Evolutionary conservation across 2,113 vertebrate genomes (phyloP).

Genomic region (Aplodontia rufa): DNA sequence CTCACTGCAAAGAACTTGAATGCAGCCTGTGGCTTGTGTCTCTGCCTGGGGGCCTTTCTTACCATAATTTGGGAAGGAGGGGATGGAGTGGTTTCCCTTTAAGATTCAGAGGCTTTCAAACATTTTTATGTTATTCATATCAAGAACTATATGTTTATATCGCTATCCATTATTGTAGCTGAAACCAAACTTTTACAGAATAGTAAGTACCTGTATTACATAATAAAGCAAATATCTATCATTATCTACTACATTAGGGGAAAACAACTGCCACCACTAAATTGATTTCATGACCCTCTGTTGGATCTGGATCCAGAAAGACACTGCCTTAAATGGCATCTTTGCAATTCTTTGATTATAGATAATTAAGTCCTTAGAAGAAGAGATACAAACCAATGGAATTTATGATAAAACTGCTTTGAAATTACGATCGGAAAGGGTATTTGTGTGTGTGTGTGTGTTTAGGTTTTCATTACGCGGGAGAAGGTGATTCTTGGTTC

Average conservation of each 20-base stretch:
- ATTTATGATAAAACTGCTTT: conserved; percentile 48
- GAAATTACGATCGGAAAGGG: background rate
- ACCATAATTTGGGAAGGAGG: background rate
- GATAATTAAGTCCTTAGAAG: conserved; percentile 6
- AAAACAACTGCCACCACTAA: background rate
- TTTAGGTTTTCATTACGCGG: background rate
- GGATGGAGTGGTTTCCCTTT: background rate
- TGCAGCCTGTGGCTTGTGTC: background rate
- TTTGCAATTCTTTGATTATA: background rate
- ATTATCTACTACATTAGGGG: background rate
- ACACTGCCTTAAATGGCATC: background rate
- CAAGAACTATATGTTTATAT: background rate
- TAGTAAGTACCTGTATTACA: background rate
- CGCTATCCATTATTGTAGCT: background rate
- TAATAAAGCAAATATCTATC: too few species aligned
- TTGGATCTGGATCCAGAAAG: background rate
- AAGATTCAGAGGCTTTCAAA: background rate
- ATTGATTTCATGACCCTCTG: background rate
- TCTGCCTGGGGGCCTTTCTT: background rate
- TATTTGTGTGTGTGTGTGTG: background rate
- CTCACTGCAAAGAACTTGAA: background rate
- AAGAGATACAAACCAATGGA: background rate
- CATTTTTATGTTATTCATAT: conserved; percentile 7
- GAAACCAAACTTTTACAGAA: conserved; percentile 23
- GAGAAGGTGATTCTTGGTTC: background rate